Conservation (phyloP, 1,140 invertebrate species). For the Choristoneura fumiferana region DNA sequence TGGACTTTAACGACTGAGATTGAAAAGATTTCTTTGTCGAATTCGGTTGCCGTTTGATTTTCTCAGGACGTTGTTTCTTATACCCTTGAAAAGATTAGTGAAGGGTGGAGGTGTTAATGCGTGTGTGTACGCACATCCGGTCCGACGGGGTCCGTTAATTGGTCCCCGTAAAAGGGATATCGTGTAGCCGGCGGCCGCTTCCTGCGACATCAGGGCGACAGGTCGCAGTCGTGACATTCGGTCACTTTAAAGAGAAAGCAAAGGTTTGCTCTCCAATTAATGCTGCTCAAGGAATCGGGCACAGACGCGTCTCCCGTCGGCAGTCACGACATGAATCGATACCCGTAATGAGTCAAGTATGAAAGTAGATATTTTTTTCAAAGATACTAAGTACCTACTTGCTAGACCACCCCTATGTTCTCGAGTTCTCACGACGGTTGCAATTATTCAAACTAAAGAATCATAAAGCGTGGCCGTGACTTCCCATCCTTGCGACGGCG, state of each 20-base stretch:
- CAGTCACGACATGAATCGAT: not conserved
- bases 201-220: conserved; percentile 46
- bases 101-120: conserved; percentile 72
- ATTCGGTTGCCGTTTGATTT: conserved; percentile 40
- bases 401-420: too few relatives aligned
- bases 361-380: not conserved
- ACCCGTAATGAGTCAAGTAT: not conserved
- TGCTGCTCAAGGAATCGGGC: conserved; percentile 27
- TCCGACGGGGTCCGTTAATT: conserved; percentile 72
- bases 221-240: conserved; percentile 41
- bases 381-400: too few relatives aligned
- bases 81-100: conserved; percentile 66
- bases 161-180: conserved; percentile 76
- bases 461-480: conserved; percentile 39
- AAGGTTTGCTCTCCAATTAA: conserved; percentile 23
- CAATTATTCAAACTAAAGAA: conserved; percentile 25
- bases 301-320: not conserved
- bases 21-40: not conserved
- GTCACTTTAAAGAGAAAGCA: conserved; percentile 28
- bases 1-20: not conserved
- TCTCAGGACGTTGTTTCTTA: conserved; percentile 51
- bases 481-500: conserved; percentile 17
- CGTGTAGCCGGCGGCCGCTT: conserved; percentile 58
- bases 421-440: conserved; percentile 8
- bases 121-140: conserved; percentile 69